Conservation (phyloP, 2,888 invertebrate genomes). For the Autographa pulchrina region DNA sequence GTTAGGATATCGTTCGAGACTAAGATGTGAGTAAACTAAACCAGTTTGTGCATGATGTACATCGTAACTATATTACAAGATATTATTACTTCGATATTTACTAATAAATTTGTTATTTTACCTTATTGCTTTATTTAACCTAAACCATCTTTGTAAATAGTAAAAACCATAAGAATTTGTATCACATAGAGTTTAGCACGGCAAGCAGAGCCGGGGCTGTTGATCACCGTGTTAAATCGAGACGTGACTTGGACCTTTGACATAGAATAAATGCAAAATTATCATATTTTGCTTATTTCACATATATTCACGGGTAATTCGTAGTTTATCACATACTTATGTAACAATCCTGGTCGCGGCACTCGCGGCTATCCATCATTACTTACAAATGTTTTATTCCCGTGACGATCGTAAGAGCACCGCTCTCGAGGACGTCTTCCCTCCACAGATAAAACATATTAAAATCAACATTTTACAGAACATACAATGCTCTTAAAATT, state of each 20-base stretch:
- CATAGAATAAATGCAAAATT: slow-evolving; percentile 54
- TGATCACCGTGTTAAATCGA: slow-evolving; percentile 13
- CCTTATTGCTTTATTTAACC: slow-evolving; percentile 52
- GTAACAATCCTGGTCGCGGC: slow-evolving; percentile 31
- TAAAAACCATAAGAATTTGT: slow-evolving; percentile 50
- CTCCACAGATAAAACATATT: slow-evolving; percentile 3
- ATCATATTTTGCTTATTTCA: slow-evolving; percentile 53
- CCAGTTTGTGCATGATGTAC: slow-evolving; percentile 54
- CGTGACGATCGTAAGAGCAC: slow-evolving; percentile 3
- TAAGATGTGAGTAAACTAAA: slow-evolving; percentile 38
- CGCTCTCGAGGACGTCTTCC: neutral
- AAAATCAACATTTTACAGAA: slow-evolving; percentile 10
- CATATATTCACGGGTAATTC: slow-evolving; percentile 29
- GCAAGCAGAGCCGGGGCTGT: neutral
- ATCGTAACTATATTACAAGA: slow-evolving; percentile 43
- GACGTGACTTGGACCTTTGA: slow-evolving; percentile 38
- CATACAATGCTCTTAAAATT: slow-evolving; percentile 13
- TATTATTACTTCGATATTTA: slow-evolving; percentile 49
- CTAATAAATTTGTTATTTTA: slow-evolving; percentile 56
- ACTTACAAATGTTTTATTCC: neutral
- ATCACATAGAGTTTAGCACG: slow-evolving; percentile 8
- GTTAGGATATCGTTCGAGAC: slow-evolving; percentile 42
- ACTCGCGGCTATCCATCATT: neutral
- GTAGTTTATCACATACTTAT: slow-evolving; percentile 45
- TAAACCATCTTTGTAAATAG: slow-evolving; percentile 52